Conservation (phyloP, 2,797 vertebrate genomes). For the Mycteria americana region DNA sequence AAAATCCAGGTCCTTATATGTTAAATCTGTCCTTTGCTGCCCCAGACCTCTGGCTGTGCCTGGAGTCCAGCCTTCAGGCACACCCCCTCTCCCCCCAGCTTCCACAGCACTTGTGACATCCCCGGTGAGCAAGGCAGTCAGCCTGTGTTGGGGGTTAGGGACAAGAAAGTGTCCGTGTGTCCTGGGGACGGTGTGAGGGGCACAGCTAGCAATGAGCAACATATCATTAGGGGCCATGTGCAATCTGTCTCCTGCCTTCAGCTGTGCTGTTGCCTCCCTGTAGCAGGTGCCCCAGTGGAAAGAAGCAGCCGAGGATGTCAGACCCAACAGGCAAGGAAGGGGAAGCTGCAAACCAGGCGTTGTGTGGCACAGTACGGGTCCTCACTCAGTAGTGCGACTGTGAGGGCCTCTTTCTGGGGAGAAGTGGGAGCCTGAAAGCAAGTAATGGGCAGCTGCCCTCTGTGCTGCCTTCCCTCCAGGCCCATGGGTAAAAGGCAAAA, state of each 20-base stretch:
- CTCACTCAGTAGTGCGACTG: rapidly evolving
- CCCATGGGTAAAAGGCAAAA: not conserved
- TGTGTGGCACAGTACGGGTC: not conserved
- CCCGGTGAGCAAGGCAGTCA: not conserved
- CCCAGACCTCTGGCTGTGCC: not conserved
- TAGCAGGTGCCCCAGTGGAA: not conserved
- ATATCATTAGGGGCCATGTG: not conserved
- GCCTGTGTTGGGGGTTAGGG: not conserved
- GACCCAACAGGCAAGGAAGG: not conserved
- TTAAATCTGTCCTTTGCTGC: not conserved
- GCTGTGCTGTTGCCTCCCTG: not conserved
- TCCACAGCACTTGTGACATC: not conserved
- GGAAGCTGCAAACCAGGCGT: not conserved
- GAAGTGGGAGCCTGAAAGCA: not conserved
- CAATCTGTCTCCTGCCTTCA: not conserved
- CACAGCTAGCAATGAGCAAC: not conserved
- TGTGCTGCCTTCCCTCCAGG: not conserved
- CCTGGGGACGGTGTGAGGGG: rapidly evolving
- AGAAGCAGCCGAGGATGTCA: not conserved
- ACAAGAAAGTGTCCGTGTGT: rapidly evolving
- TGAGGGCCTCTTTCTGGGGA: not conserved
- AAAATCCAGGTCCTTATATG: not conserved
- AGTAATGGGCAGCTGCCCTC: not conserved
- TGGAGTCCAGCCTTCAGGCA: not conserved
- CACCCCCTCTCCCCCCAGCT: not conserved